These are phyloP conservation scores for Trididemnum nubilum DNA, from an alignment of 23 tunicate genomes.

Conservation along the genomic window DNA sequence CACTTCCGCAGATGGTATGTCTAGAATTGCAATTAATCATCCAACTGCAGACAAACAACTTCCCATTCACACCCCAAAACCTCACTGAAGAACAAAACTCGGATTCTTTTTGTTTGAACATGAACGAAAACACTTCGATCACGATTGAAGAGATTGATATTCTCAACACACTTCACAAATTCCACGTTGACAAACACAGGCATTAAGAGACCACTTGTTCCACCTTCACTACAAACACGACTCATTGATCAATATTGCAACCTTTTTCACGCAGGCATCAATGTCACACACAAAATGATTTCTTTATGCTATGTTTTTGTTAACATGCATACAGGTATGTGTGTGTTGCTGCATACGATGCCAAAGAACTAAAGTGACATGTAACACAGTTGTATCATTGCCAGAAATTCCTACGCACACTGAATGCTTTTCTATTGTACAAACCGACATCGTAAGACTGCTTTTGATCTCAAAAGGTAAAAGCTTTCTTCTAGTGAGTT, in stretches of 20 bases:
- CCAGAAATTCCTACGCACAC: background rate
- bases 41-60: background rate
- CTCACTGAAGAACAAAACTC: background rate
- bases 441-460: background rate
- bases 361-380: background rate
- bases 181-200: background rate
- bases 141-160: background rate
- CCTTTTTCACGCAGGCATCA: slow-evolving; percentile 1
- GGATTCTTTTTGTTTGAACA: background rate
- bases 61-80: background rate
- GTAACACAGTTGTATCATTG: background rate
- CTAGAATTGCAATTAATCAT: background rate
- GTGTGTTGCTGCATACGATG: background rate
- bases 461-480: background rate
- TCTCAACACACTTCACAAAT: background rate
- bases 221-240: background rate
- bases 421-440: background rate
- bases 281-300: background rate
- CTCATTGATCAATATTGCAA: background rate
- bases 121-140: background rate
- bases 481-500: background rate
- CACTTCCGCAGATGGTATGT: background rate
- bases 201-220: background rate
- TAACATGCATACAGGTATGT: background rate
- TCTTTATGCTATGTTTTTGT: background rate